phyloP scores from a whole-genome alignment of 1,140 invertebrate species.

The Zaprionus africanus region DNA sequence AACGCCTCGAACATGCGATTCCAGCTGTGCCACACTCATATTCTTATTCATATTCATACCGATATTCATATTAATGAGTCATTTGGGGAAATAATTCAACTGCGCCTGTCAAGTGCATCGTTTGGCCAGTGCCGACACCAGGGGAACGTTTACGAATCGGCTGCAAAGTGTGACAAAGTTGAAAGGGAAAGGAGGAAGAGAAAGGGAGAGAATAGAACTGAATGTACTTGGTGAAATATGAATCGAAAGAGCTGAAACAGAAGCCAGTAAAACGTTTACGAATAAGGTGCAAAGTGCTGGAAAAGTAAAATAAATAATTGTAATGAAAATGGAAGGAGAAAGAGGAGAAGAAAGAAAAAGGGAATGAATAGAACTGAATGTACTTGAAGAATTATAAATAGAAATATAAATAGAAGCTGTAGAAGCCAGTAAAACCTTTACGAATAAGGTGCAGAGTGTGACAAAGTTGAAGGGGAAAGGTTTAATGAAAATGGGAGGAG shows the following conservation, averaged over 20 bases:
- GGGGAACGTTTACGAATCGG: conserved; percentile 9
- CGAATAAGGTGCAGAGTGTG: too few relatives aligned
- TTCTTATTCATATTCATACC: conserved; percentile 8
- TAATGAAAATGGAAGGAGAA: too few relatives aligned
- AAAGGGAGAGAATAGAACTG: background rate
- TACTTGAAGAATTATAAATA: too few relatives aligned
- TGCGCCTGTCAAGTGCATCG: background rate
- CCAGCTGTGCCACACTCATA: conserved; percentile 22
- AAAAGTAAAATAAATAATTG: too few relatives aligned
- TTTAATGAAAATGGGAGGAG: too few relatives aligned
- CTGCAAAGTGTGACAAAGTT: background rate
- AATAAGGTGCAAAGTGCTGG: too few relatives aligned
- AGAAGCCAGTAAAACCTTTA: too few relatives aligned
- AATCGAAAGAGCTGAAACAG: too few relatives aligned
- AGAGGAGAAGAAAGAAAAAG: too few relatives aligned
- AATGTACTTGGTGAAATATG: background rate
- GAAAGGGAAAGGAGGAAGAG: background rate
- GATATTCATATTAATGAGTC: conserved; percentile 12
- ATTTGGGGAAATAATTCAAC: conserved; percentile 15
- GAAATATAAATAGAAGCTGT: too few relatives aligned
- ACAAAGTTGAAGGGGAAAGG: too few relatives aligned
- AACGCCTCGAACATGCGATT: conserved; percentile 28
- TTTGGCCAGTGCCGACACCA: background rate
- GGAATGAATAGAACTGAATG: too few relatives aligned
- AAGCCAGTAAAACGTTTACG: conserved; percentile 14